Conservation (phyloP, 2,888 invertebrate species). For the Amphipyra tragopoginis region DNA sequence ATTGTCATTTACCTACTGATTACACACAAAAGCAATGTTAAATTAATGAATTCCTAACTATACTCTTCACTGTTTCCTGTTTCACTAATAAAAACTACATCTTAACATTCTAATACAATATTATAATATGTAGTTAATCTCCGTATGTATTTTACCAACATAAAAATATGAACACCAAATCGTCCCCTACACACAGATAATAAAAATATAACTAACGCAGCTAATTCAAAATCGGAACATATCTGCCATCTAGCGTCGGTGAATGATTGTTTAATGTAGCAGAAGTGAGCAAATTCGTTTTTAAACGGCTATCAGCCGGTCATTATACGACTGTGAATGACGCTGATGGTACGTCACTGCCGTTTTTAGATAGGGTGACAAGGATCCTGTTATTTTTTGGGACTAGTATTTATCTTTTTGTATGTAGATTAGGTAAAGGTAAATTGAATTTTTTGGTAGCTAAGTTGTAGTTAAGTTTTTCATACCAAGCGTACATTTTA, state of each 20-base stretch:
- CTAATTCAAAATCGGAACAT: constrained; percentile 64
- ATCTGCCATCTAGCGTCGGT: constrained; percentile 65
- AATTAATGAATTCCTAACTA: too few relatives aligned
- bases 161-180: constrained; percentile 17
- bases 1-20: too few relatives aligned
- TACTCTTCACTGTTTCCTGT: too few relatives aligned
- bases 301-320: constrained; percentile 90
- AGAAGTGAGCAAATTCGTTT: constrained; percentile 91
- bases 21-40: too few relatives aligned
- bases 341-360: constrained; percentile 68
- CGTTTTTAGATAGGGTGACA: constrained; percentile 72
- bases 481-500: too few relatives aligned
- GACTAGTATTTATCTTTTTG: too few relatives aligned
- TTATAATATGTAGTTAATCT: too few relatives aligned
- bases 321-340: constrained; percentile 86
- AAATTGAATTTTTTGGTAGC: too few relatives aligned
- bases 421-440: too few relatives aligned
- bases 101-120: too few relatives aligned
- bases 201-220: constrained; percentile 51
- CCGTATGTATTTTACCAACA: background rate
- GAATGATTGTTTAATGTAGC: constrained; percentile 88
- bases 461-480: too few relatives aligned
- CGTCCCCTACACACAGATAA: constrained; percentile 33
- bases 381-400: constrained; percentile 19
- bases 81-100: too few relatives aligned